Evolutionary conservation across 2,888 invertebrate genomes (phyloP), one percentile per base, ranked within the genome.

Genomic region (Hypsopygia costalis): DNA sequence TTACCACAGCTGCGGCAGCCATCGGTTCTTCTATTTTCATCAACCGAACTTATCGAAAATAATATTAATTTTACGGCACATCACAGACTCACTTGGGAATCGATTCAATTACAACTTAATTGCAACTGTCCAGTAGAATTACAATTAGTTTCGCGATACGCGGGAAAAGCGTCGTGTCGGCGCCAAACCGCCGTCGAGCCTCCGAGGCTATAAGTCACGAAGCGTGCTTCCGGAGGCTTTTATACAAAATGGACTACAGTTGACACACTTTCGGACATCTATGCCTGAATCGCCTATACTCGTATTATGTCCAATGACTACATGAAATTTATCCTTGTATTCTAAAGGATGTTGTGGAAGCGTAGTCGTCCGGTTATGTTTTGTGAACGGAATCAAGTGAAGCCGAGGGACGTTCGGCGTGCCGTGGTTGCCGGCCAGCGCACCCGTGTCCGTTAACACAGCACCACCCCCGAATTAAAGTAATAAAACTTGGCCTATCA

Each of bases 281-380:
- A 16, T 4, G 16, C 3, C 3, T n/a, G 29, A 6, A 3, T 16
- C 16, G 16, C 4, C 4, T 16, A n/a, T n/a, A n/a, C n/a, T n/a
- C n/a, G 8, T n/a, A 2, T 7, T 9, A 12, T 12, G 7, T 6
- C 10, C 11, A 9, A 8, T 9, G 25, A 10, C 10, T 1, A 7
- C 16, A 27, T 21, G n/a, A 28, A 8, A 35, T 7, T 29, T 36
- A 29, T 38, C 11, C 28, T n/a, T n/a, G n/a, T 53, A 53, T 52
- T 57, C 62, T 69, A 11, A 61, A 49, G 53, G 55, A 56, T 31
- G 39, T 57, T 62, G 62, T 61, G 57, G 56, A 58, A 49, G 53
- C 46, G 70, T 62, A 86, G 79, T 88, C 91, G 81, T 89, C 87
- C 89, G 85, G 79, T 82, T 82, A 73, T 82, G 86, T 86, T 85